Base-by-base conservation (phyloP, 2,797 vertebrate species). In the Sebastes ruberrimus region DNA sequence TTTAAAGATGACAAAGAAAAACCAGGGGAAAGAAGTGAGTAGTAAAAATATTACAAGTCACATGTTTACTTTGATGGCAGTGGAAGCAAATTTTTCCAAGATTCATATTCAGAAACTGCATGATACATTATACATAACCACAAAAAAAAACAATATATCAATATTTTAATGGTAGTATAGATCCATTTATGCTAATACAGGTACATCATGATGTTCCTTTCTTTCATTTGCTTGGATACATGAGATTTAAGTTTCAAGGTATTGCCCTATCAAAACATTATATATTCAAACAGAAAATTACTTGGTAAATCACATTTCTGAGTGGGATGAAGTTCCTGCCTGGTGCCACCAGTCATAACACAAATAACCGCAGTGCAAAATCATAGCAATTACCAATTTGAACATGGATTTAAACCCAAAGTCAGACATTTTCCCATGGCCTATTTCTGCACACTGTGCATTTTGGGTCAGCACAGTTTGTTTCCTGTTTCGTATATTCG, bases 401-500 rank as follows among this genome's bases (percentile, higher is more conserved):
- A 66, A 57, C 32, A 20, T 55, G 27, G 30, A 62, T 73, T 84
- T 46, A 13, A 73, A 82, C n/a, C 60, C 52, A 6, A 62, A 81
- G 52, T 62, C 49, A 7, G 22, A 71, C 52, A 46, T 4, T 67
- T 86, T 71, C 76, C 46, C 28, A 55, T 46, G 33, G 1, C 10
- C 76, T 80, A 27, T 82, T 90, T 88, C 68, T 78, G 65, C 64
- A 73, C 27, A 55, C 32, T 20, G 56, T 72, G 27, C 49, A 33
- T 77, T 76, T 78, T 81, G 20, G 56, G 46, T 73, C 25, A 69
- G 28, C 38, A 25, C 52, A 55, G 38, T 68, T 83, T 79, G 60
- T 79, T 90, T 84, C 74, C 83, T 86, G 25, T 83, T 81, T 73
- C 75, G 53, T 74, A 23, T 68, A 71, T 76, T 77, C 1, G 2